A percentile compares a stretch with the other conserved stretches of the same genome.
These are phyloP conservation scores for Actenoides lindsayi DNA, from an alignment of 2,113 vertebrate genomes.

Conservation along the genomic window DNA sequence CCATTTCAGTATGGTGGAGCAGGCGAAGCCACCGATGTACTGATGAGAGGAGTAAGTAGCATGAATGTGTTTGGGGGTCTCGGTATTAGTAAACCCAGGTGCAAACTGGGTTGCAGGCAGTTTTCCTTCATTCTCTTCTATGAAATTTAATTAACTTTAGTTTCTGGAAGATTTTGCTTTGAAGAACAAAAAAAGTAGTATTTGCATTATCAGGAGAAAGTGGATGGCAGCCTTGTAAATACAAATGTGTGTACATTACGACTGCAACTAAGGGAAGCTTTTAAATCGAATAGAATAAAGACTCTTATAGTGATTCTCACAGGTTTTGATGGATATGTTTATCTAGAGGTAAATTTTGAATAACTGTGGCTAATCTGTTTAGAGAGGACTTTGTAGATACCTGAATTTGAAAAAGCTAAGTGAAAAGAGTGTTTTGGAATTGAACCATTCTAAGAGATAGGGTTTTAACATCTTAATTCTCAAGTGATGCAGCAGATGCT, in stretches of 20 bases:
- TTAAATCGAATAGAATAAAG: not conserved
- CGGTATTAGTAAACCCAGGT: not conserved
- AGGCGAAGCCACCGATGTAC: not conserved
- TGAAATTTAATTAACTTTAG: not conserved
- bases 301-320: not conserved
- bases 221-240: not conserved
- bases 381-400: constrained; percentile 3
- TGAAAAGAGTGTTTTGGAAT: constrained; percentile 8
- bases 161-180: not conserved
- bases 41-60: not conserved
- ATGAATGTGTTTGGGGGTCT: not conserved
- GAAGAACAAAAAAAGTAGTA: not conserved
- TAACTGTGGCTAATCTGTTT: constrained; percentile 41
- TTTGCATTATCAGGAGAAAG: not conserved
- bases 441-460: constrained; percentile 15
- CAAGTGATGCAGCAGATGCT: constrained; percentile 51
- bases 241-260: not conserved
- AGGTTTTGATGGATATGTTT: not conserved
- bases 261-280: not conserved
- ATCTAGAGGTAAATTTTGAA: constrained; percentile 8
- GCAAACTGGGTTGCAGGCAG: not conserved
- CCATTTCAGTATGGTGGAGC: not conserved
- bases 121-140: not conserved
- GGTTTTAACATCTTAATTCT: constrained; percentile 51
- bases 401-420: constrained; percentile 48